A percentile compares a stretch with the other conserved stretches of the same genome.
These are phyloP conservation scores for Cryptotermes secundus DNA, from an alignment of 1,140 invertebrate species.

Conservation along the genomic window DNA sequence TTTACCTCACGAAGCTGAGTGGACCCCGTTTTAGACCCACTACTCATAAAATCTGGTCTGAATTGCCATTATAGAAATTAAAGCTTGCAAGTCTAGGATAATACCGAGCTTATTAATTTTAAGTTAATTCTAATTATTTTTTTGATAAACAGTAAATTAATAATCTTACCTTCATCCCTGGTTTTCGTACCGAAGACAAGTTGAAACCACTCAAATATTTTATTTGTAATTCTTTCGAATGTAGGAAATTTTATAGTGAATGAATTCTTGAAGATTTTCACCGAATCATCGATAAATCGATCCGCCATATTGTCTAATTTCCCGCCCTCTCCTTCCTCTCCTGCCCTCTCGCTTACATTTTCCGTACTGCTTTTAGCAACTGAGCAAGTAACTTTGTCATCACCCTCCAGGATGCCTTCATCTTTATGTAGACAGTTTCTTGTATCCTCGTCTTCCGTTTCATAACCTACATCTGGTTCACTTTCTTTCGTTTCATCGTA, in stretches of 20 bases:
- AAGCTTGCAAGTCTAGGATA: too few relatives aligned
- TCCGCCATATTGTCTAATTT: background rate
- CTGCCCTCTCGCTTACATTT: background rate
- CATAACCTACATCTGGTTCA: background rate
- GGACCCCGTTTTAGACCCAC: too few relatives aligned
- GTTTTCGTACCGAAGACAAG: background rate
- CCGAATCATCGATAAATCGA: background rate
- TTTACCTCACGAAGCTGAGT: too few relatives aligned
- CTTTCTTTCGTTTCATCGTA: background rate
- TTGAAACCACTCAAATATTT: background rate
- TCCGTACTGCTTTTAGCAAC: background rate
- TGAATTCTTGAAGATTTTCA: constrained; percentile 1
- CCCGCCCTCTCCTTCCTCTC: background rate
- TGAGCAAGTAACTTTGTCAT: background rate
- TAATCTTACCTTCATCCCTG: constrained; percentile 7
- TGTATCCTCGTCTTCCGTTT: background rate
- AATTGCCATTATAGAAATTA: too few relatives aligned
- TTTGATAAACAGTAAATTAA: background rate
- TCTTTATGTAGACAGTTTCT: background rate
- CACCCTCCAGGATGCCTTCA: background rate
- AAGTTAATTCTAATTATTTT: too few relatives aligned
- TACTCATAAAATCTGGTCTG: too few relatives aligned
- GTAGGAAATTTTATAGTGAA: background rate
- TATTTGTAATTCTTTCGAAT: background rate
- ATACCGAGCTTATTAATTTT: too few relatives aligned